Evolutionary conservation across 1,140 invertebrate species (phyloP).

Genomic region (Notospermus geniculatus): DNA sequence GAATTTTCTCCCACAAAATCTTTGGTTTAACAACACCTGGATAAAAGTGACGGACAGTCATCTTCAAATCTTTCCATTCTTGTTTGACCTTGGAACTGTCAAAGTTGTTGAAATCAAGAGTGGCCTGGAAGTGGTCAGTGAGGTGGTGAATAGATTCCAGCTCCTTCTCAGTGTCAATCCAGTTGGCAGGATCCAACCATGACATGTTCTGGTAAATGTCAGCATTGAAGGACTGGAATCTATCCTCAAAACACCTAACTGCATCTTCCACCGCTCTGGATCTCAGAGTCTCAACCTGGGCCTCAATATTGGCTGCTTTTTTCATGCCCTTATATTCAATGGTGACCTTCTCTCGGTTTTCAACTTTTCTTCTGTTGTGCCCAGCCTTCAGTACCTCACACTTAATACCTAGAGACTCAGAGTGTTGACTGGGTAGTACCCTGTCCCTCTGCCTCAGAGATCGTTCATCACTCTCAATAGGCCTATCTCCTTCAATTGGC

Average conservation of each 20-base stretch:
- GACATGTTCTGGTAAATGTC: background rate
- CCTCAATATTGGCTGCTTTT: background rate
- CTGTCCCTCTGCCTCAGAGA: no score
- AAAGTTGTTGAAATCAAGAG: background rate
- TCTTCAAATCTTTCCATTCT: background rate
- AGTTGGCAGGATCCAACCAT: constrained; percentile 5
- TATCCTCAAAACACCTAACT: background rate
- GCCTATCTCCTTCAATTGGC: no score
- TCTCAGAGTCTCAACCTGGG: background rate
- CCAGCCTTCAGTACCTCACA: no score
- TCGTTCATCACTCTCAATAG: no score
- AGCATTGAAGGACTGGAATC: background rate
- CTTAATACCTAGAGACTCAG: no score
- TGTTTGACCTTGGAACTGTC: background rate
- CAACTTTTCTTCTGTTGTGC: no score
- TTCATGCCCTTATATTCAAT: background rate
- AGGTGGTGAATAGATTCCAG: background rate
- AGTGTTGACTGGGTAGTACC: no score
- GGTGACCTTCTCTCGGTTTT: background rate
- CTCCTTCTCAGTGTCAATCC: background rate
- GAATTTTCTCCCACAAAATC: constrained; percentile 1
- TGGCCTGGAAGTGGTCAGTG: background rate
- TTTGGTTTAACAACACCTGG: background rate
- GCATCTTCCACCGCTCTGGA: background rate
- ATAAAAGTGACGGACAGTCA: background rate